Conservation (phyloP, 2,888 invertebrate genomes). For the Mythimna pallens region DNA sequence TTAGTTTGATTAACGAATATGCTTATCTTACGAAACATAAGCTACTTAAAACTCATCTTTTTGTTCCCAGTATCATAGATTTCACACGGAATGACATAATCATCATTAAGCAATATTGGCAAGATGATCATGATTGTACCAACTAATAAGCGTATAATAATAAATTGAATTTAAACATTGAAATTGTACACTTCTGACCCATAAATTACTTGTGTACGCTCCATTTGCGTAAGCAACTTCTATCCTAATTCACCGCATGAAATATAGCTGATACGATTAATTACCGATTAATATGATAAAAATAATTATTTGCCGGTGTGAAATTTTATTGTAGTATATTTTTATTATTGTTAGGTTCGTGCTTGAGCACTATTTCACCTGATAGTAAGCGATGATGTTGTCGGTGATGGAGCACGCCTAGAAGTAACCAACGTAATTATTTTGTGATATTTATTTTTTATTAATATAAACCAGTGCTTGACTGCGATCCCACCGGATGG, state of each 20-base stretch:
- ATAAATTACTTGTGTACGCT: conserved; percentile 13
- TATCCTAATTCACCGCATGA: conserved; percentile 36
- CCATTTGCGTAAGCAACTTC: conserved; percentile 45
- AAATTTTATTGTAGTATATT: conserved; percentile 12
- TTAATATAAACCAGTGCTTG: too few relatives aligned
- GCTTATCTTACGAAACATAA: neutral
- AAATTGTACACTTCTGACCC: conserved; percentile 20
- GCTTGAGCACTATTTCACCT: too few relatives aligned
- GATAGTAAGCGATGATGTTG: too few relatives aligned
- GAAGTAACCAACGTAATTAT: conserved; percentile 12
- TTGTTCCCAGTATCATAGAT: neutral
- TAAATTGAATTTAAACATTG: conserved; percentile 20
- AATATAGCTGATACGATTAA: conserved; percentile 47
- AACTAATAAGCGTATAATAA: conserved; percentile 15
- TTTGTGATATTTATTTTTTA: neutral
- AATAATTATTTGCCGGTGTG: conserved; percentile 26
- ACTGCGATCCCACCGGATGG: too few relatives aligned
- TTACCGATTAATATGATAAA: conserved; percentile 49
- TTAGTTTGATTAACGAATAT: neutral
- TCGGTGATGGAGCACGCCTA: too few relatives aligned
- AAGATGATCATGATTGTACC: neutral
- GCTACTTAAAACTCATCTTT: neutral
- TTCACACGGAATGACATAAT: conserved; percentile 21
- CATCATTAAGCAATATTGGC: conserved; percentile 17
- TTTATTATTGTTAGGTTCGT: too few relatives aligned